These are phyloP conservation scores for Zosterops japonicus DNA, from an alignment of 2,113 vertebrate species.

Conservation along the genomic window DNA sequence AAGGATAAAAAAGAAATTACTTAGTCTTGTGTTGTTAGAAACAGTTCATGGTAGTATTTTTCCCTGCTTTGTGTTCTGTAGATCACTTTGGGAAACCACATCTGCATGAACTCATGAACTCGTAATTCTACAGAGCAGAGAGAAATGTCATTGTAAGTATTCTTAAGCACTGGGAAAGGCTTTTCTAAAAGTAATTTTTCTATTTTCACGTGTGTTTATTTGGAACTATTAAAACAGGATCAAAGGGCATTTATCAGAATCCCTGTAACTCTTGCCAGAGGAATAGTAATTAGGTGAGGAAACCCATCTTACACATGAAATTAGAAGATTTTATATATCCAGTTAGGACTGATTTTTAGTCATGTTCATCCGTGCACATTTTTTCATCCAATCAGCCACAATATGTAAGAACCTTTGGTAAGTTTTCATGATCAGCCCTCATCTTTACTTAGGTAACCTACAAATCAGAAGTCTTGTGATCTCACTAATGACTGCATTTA, in stretches of 20 bases:
- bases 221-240: neutral
- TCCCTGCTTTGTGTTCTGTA: neutral
- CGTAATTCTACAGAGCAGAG: neutral
- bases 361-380: neutral
- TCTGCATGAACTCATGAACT: neutral
- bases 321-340: neutral
- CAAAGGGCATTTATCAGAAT: neutral
- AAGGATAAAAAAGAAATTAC: conserved; percentile 9
- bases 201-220: neutral
- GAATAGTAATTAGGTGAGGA: neutral
- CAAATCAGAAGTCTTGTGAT: neutral
- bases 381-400: neutral
- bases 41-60: neutral
- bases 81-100: neutral
- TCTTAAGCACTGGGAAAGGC: neutral
- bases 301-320: neutral
- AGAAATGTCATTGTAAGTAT: neutral
- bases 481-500: neutral
- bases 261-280: neutral
- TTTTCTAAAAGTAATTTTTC: neutral
- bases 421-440: neutral
- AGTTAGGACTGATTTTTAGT: neutral
- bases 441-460: neutral
- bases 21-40: neutral
- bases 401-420: neutral